These are phyloP conservation scores for Grantiella picta DNA, from an alignment of 2,113 vertebrate species.

Conservation along the genomic window DNA sequence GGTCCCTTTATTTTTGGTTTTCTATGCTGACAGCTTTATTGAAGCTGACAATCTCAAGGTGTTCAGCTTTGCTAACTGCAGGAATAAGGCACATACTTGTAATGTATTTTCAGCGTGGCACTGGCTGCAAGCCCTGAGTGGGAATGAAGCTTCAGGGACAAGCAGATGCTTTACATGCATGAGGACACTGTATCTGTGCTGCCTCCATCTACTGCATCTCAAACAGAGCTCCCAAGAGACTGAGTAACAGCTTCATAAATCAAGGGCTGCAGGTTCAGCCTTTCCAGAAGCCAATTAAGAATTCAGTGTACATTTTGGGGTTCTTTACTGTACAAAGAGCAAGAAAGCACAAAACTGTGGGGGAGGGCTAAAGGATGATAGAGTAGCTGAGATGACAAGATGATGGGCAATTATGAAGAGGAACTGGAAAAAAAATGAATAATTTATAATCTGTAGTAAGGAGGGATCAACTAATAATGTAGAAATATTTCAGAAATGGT, in stretches of 20 bases:
- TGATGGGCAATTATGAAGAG: background rate
- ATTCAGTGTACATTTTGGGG: background rate
- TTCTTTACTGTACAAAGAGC: background rate
- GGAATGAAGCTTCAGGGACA: background rate
- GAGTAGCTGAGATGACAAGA: background rate
- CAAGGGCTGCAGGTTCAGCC: constrained; percentile 5
- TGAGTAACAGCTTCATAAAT: constrained; percentile 48
- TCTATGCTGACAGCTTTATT: background rate
- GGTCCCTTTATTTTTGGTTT: background rate
- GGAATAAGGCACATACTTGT: background rate
- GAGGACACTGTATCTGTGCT: background rate
- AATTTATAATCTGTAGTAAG: background rate
- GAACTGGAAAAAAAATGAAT: background rate
- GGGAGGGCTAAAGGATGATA: background rate
- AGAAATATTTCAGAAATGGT: background rate
- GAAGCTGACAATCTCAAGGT: background rate
- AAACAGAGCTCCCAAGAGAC: constrained; percentile 16
- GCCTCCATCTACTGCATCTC: background rate
- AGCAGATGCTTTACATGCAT: constrained; percentile 20
- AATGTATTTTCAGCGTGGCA: background rate
- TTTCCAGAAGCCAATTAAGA: constrained; percentile 2
- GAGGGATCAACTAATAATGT: background rate
- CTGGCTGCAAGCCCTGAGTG: background rate
- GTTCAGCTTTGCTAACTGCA: background rate
- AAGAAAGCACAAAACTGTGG: background rate